These are phyloP conservation scores for Drymonia ruficornis DNA, from an alignment of 2,888 invertebrate species.

Conservation along the genomic window DNA sequence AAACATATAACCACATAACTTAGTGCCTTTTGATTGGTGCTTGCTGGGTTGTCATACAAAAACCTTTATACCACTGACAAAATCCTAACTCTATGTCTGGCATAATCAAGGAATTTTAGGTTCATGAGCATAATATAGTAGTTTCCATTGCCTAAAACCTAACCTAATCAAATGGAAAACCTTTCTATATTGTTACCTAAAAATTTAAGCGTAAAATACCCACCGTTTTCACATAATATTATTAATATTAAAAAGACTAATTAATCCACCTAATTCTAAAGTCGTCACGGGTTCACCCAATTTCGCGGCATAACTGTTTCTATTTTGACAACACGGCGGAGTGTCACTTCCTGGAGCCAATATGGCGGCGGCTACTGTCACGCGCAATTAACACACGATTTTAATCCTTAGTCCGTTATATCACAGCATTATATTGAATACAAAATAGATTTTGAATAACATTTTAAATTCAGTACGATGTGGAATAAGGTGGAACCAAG, in stretches of 20 bases:
- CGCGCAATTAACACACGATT: conserved; percentile 43
- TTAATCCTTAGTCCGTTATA: conserved; percentile 44
- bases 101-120: too few species aligned
- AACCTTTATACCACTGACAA: too few species aligned
- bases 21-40: too few species aligned
- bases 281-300: conserved; percentile 56
- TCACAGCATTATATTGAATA: conserved; percentile 39
- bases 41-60: too few species aligned
- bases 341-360: conserved; percentile 69
- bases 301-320: conserved; percentile 67
- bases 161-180: too few species aligned
- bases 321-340: conserved; percentile 63
- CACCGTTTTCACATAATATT: not conserved
- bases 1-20: too few species aligned
- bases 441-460: conserved; percentile 32
- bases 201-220: not conserved
- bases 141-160: too few species aligned
- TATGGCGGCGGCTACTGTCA: conserved; percentile 57
- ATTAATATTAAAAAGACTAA: conserved; percentile 17
- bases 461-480: conserved; percentile 33
- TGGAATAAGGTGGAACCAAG: not conserved
- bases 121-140: too few species aligned
- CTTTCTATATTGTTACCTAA: too few species aligned
- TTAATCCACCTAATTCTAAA: conserved; percentile 37
- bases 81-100: too few species aligned